phyloP scores from a whole-genome alignment of 2,797 vertebrate species.

The Semotilus atromaculatus region DNA sequence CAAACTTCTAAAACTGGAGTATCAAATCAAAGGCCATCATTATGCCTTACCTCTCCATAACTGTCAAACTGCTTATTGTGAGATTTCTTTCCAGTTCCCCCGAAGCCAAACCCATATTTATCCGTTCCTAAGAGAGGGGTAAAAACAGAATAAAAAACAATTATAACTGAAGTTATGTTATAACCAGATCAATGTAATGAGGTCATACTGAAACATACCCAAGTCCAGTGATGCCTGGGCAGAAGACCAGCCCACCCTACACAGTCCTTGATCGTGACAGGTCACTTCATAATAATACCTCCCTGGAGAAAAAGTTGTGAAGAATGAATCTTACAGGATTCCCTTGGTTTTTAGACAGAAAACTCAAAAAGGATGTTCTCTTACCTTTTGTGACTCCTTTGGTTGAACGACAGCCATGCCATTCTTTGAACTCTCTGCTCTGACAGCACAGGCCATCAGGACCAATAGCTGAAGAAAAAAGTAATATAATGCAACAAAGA shows the following conservation, averaged over 20 bases:
- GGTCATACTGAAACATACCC: slow-evolving; percentile 73
- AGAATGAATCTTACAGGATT: background rate
- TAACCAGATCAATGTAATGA: background rate
- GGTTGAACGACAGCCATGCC: slow-evolving; percentile 96
- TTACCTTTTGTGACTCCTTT: slow-evolving; percentile 92
- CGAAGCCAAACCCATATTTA: slow-evolving; percentile 96
- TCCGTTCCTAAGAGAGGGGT: slow-evolving; percentile 82
- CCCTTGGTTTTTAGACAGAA: background rate
- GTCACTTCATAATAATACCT: slow-evolving; percentile 93
- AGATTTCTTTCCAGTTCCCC: slow-evolving; percentile 98
- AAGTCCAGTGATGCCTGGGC: slow-evolving; percentile 91
- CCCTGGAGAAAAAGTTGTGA: slow-evolving; percentile 70
- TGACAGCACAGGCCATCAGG: slow-evolving; percentile 94
- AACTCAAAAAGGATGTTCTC: background rate
- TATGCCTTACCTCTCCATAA: slow-evolving; percentile 90
- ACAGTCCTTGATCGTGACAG: slow-evolving; percentile 95
- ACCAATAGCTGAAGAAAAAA: slow-evolving; percentile 86
- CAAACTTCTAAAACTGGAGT: background rate
- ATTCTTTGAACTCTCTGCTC: slow-evolving; percentile 98
- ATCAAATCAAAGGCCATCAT: background rate
- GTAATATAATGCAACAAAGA: background rate
- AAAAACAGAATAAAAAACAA: slow-evolving; percentile 22
- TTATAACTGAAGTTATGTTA: background rate
- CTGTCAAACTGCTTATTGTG: slow-evolving; percentile 99
- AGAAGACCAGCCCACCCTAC: slow-evolving; percentile 94